phyloP scores from a whole-genome alignment of 2,888 invertebrate species.

The Drosophila barbarae region DNA sequence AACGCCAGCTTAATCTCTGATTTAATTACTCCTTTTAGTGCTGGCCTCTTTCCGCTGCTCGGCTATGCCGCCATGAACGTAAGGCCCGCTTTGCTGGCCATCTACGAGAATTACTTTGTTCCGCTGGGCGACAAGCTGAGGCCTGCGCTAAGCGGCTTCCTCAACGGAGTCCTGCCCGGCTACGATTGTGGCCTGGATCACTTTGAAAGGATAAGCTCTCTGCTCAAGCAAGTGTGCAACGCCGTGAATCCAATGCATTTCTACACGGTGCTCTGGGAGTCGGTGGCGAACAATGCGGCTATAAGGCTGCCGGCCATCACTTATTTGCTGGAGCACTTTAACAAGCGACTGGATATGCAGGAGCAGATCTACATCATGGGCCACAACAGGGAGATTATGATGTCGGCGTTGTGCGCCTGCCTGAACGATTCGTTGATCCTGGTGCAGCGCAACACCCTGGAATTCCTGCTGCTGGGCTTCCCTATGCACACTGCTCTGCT shows the following conservation, averaged over 20 bases:
- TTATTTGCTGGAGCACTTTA: conserved; percentile 89
- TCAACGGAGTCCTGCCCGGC: conserved; percentile 92
- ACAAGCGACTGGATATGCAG: conserved; percentile 87
- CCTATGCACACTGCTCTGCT: conserved; percentile 90
- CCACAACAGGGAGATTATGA: conserved; percentile 90
- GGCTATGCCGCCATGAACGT: conserved; percentile 95
- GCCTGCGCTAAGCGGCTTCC: conserved; percentile 91
- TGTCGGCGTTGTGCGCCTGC: conserved; percentile 88
- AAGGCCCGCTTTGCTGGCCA: conserved; percentile 87
- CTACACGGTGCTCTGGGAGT: conserved; percentile 93
- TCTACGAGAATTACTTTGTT: conserved; percentile 94
- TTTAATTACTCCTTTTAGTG: conserved; percentile 44
- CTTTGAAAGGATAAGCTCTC: conserved; percentile 84
- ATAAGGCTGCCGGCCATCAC: conserved; percentile 90
- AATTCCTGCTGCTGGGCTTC: conserved; percentile 89
- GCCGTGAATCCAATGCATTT: conserved; percentile 89
- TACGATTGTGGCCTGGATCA: conserved; percentile 92
- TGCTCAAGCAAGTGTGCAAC: conserved; percentile 82
- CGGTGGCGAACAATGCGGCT: conserved; percentile 88
- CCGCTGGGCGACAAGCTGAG: conserved; percentile 85
- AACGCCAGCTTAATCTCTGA: background rate
- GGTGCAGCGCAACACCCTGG: conserved; percentile 91
- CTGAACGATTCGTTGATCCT: conserved; percentile 89
- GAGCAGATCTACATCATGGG: conserved; percentile 92
- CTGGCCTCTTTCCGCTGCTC: conserved; percentile 92